phyloP scores from a whole-genome alignment of 2,888 invertebrate genomes.

The Chrysina gloriosa region DNA sequence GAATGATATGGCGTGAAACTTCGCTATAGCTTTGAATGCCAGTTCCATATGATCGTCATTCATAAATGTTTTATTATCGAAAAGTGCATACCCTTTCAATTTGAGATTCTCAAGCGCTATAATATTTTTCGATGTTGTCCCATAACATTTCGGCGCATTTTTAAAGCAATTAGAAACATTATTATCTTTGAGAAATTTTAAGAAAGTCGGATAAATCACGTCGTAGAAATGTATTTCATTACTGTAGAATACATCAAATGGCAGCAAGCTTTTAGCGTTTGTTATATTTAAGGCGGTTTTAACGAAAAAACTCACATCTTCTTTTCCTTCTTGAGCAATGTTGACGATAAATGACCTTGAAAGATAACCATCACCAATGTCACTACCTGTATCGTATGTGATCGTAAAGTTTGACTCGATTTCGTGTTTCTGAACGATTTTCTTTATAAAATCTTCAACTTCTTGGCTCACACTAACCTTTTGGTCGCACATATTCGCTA shows the following conservation, averaged over 20 bases:
- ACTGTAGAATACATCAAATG: constrained; percentile 4
- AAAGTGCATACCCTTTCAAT: constrained; percentile 47
- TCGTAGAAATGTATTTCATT: constrained; percentile 53
- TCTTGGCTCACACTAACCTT: background rate
- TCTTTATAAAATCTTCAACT: background rate
- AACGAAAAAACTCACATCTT: background rate
- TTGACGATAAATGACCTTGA: background rate
- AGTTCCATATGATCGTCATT: constrained; percentile 52
- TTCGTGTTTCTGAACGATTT: background rate
- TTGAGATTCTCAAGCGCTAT: constrained; percentile 53
- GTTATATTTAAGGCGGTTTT: background rate
- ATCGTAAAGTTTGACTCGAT: background rate
- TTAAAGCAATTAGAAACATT: constrained; percentile 42
- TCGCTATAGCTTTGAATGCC: constrained; percentile 52
- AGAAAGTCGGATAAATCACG: constrained; percentile 47
- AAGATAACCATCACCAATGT: background rate
- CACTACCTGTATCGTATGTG: background rate
- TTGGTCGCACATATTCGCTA: background rate
- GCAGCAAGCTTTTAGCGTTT: background rate
- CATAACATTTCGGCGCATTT: constrained; percentile 48
- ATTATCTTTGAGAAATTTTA: constrained; percentile 48
- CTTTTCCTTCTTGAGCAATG: background rate
- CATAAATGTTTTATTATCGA: constrained; percentile 46
- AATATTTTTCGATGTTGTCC: constrained; percentile 32
- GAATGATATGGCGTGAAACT: constrained; percentile 53